A percentile compares a stretch with the other conserved stretches of the same genome.
phyloP scores from a whole-genome alignment of 1,140 invertebrate genomes.

The Drosophila persimilis region DNA sequence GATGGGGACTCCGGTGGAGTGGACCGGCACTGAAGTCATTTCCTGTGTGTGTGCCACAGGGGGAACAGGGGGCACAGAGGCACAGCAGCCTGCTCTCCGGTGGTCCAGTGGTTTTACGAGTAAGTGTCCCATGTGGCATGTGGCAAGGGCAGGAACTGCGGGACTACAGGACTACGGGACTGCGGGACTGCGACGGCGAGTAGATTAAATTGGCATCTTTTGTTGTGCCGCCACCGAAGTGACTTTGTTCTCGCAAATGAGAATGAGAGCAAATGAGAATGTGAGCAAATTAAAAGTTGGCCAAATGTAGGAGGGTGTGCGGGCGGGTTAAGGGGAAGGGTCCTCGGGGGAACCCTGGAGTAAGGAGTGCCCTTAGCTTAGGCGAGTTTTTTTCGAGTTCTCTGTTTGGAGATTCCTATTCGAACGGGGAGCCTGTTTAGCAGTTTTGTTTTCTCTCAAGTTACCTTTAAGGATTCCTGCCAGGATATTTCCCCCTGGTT shows the following conservation, averaged over 20 bases:
- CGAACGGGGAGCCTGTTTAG: no score
- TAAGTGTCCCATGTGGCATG: slow-evolving; percentile 79
- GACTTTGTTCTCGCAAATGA: slow-evolving; percentile 78
- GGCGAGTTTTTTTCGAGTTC: no score
- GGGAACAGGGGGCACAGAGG: not conserved
- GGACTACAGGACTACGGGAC: slow-evolving; percentile 27
- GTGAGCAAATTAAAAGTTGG: slow-evolving; percentile 74
- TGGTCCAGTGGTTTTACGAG: slow-evolving; percentile 61
- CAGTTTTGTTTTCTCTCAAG: no score
- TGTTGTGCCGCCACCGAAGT: slow-evolving; percentile 56
- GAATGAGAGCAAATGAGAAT: slow-evolving; percentile 70
- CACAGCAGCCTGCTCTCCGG: slow-evolving; percentile 15
- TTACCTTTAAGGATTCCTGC: no score
- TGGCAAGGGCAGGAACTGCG: slow-evolving; percentile 43
- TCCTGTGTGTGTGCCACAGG: slow-evolving; percentile 52
- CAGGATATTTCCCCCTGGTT: no score
- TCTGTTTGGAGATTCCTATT: no score
- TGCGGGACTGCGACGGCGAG: no score
- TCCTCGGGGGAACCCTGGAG: no score
- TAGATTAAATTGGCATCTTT: slow-evolving; percentile 83
- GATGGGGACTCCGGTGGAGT: slow-evolving; percentile 3
- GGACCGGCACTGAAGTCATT: slow-evolving; percentile 74
- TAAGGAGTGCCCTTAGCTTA: no score
- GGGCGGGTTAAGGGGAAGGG: slow-evolving; percentile 11
- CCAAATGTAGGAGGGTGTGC: slow-evolving; percentile 30